Conservation (phyloP, 2,113 vertebrate genomes). For the Leptobrachium leishanense region DNA sequence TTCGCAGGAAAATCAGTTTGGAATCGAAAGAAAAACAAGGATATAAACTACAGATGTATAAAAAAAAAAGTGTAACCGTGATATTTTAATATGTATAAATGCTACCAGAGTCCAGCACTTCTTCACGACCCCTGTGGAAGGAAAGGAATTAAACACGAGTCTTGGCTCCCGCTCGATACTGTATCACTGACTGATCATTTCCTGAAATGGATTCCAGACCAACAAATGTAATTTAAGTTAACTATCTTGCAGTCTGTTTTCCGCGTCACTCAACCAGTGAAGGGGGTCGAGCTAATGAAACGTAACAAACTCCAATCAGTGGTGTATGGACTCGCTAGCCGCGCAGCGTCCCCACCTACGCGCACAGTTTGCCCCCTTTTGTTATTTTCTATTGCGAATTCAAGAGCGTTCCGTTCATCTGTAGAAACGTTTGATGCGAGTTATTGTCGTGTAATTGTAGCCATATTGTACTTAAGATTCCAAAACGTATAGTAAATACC, state of each 20-base stretch:
- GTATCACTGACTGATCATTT: constrained; percentile 28
- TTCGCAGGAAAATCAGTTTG: constrained; percentile 15
- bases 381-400: neutral
- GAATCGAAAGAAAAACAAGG: constrained; percentile 10
- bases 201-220: constrained; percentile 34
- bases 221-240: constrained; percentile 1
- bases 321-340: constrained; percentile 15
- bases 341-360: neutral
- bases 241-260: constrained; percentile 6
- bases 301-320: constrained; percentile 20
- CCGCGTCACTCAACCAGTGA: constrained; percentile 26
- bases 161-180: constrained; percentile 9
- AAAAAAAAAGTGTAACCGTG: neutral
- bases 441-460: constrained; percentile 28
- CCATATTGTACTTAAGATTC: constrained; percentile 37
- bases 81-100: neutral
- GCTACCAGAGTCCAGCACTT: neutral
- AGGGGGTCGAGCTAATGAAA: constrained; percentile 18
- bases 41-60: neutral
- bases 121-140: neutral
- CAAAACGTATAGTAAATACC: constrained; percentile 35
- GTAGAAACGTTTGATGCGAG: constrained; percentile 44
- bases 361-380: neutral
- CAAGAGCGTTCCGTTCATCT: no score
- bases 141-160: constrained; percentile 28